Evolutionary conservation across 1,140 invertebrate species (phyloP).

Genomic region (Galleria mellonella): DNA sequence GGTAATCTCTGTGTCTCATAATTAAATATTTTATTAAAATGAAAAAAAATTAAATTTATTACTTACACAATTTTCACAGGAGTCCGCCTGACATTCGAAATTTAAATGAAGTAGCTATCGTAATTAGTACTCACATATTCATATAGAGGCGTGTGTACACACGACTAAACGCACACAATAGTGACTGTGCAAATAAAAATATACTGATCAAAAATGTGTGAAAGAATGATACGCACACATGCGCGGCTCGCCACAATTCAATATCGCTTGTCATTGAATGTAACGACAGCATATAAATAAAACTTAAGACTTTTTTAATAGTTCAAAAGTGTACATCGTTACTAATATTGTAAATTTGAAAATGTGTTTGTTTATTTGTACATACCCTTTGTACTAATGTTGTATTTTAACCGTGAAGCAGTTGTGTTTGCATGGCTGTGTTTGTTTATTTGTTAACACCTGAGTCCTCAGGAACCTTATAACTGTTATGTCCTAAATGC

Average conservation of each 20-base stretch:
- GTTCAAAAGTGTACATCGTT: too few relatives aligned
- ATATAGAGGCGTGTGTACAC: constrained; percentile 6
- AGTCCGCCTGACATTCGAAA: constrained; percentile 59
- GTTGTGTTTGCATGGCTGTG: too few relatives aligned
- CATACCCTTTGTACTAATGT: too few relatives aligned
- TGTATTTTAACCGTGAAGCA: too few relatives aligned
- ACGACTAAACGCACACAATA: constrained; percentile 43
- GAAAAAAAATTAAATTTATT: constrained; percentile 20
- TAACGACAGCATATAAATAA: constrained; percentile 41
- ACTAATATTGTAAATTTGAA: too few relatives aligned
- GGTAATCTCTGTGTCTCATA: too few relatives aligned
- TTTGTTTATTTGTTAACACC: too few relatives aligned
- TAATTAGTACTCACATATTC: constrained; percentile 60
- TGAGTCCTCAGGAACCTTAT: too few relatives aligned
- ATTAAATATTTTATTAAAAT: too few relatives aligned
- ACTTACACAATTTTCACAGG: constrained; percentile 38
- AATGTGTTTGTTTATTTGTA: too few relatives aligned
- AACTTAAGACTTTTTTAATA: constrained; percentile 7
- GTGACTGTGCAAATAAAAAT: constrained; percentile 53
- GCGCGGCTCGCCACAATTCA: constrained; percentile 47
- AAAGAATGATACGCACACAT: constrained; percentile 53
- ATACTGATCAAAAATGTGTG: constrained; percentile 67
- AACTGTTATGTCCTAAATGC: too few relatives aligned
- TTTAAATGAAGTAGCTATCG: constrained; percentile 73
- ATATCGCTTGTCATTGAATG: constrained; percentile 61